A percentile compares a stretch with the other conserved stretches of the same genome.
These are phyloP conservation scores for Cyanistes caeruleus DNA, from an alignment of 2,113 vertebrate species.

Conservation along the genomic window DNA sequence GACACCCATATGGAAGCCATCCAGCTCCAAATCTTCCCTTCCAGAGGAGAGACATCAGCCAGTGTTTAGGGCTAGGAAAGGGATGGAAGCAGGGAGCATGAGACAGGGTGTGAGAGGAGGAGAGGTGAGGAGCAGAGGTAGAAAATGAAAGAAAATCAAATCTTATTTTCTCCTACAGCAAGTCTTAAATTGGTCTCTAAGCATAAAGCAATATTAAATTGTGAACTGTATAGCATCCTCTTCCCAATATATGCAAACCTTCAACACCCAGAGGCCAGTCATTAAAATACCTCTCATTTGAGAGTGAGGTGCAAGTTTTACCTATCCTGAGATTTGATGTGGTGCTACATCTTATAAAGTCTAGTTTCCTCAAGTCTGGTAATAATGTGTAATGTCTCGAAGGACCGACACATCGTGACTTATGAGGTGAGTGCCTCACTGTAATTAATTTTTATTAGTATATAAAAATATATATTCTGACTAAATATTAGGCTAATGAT, in stretches of 20 bases:
- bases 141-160: not conserved
- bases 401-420: rapidly evolving
- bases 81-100: not conserved
- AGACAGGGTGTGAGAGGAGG: not conserved
- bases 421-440: not conserved
- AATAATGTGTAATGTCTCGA: not conserved
- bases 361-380: not conserved
- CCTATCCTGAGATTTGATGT: not conserved
- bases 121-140: not conserved
- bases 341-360: not conserved
- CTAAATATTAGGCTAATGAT: slow-evolving; percentile 19
- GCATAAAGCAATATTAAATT: not conserved
- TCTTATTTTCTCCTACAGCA: not conserved
- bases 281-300: not conserved
- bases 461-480: slow-evolving; percentile 14
- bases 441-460: slow-evolving; percentile 14
- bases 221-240: not conserved
- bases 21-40: not conserved
- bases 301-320: not conserved
- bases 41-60: not conserved
- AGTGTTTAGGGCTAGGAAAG: not conserved
- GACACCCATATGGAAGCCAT: rapidly evolving
- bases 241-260: not conserved
- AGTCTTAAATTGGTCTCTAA: not conserved
- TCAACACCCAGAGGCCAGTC: not conserved